Percentiles rank a stretch among this genome's conserved stretches.
phyloP scores from a whole-genome alignment of 2,113 vertebrate genomes.

The Benitochromis conjunctus region DNA sequence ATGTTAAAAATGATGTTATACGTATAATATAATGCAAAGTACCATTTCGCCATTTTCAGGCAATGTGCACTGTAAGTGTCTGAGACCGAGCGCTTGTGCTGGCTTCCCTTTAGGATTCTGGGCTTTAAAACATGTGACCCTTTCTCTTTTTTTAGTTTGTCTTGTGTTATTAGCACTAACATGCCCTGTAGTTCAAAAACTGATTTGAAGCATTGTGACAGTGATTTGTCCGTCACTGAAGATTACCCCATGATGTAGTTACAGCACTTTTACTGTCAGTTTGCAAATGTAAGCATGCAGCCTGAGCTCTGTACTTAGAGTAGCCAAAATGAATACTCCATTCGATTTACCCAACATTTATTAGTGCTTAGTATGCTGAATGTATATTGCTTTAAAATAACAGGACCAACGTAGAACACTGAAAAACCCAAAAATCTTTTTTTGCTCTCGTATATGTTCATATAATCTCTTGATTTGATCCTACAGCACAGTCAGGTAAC shows the following conservation, averaged over 20 bases:
- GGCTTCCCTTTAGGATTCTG: neutral
- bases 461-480: neutral
- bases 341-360: neutral
- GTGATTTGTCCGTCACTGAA: neutral
- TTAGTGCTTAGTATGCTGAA: neutral
- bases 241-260: neutral
- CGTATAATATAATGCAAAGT: neutral
- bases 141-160: neutral
- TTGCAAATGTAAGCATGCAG: neutral
- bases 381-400: neutral
- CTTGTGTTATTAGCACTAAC: neutral
- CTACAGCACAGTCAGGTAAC: neutral
- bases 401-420: neutral
- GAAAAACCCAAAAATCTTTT: neutral
- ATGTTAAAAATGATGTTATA: neutral
- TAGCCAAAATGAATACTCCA: neutral
- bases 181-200: neutral
- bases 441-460: neutral
- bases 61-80: neutral
- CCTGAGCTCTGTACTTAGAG: neutral
- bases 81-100: fast-evolving
- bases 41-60: neutral
- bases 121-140: neutral
- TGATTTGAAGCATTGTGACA: slow-evolving; percentile 1
- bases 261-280: neutral